phyloP scores from a whole-genome alignment of 2,888 invertebrate genomes.

The Nematopogon swammerdamellus region DNA sequence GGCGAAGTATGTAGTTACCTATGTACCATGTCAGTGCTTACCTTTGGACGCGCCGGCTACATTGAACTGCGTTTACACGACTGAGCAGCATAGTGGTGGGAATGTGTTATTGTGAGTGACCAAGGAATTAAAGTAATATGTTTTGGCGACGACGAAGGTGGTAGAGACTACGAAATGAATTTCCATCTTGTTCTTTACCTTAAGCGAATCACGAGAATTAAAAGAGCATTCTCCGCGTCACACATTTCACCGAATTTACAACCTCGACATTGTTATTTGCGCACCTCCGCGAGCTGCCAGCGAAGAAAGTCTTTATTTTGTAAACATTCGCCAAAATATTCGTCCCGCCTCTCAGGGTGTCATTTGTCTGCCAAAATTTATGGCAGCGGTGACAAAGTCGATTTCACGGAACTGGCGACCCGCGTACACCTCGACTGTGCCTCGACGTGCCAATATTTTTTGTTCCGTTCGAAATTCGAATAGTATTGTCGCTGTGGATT shows the following conservation, averaged over 20 bases:
- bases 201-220: no score
- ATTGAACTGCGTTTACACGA: no score
- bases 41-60: no score
- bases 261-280: neutral
- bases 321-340: neutral
- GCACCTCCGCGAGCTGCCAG: neutral
- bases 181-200: no score
- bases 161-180: no score
- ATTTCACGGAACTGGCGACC: slow-evolving; percentile 29
- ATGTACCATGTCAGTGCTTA: no score
- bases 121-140: no score
- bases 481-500: neutral
- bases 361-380: slow-evolving; percentile 40
- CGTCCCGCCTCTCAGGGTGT: neutral
- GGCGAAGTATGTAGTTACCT: no score
- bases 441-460: neutral
- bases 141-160: no score
- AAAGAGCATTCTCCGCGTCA: neutral
- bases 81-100: no score
- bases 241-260: neutral
- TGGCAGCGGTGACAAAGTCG: slow-evolving; percentile 47
- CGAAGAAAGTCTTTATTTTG: neutral
- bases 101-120: no score
- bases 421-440: no score
- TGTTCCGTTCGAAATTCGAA: neutral